A percentile compares a stretch with the other conserved stretches of the same genome.
phyloP scores from a whole-genome alignment of 2,888 invertebrate species.

The Drosophila antonietae region DNA sequence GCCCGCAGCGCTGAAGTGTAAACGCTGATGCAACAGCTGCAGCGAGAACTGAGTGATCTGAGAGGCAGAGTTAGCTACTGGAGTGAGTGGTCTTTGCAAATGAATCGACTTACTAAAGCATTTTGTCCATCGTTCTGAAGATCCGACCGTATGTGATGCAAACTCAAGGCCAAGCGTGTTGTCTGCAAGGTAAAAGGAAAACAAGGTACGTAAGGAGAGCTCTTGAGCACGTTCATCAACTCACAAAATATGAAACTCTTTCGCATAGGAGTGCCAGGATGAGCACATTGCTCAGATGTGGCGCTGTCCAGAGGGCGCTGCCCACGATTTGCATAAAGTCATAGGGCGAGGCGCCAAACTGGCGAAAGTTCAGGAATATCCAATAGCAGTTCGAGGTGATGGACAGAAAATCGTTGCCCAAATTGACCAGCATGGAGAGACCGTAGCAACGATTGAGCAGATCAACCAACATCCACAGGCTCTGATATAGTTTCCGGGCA shows the following conservation, averaged over 20 bases:
- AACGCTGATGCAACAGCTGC: conserved; percentile 85
- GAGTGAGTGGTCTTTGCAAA: neutral
- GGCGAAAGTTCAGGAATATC: conserved; percentile 81
- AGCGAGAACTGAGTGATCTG: conserved; percentile 85
- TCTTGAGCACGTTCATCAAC: conserved; percentile 35
- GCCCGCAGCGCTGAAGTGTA: conserved; percentile 85
- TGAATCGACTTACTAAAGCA: conserved; percentile 78
- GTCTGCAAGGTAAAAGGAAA: conserved; percentile 77
- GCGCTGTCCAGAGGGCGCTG: conserved; percentile 77
- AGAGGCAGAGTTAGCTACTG: neutral
- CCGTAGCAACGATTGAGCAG: conserved; percentile 80
- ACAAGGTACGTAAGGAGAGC: neutral
- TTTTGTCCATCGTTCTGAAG: conserved; percentile 83
- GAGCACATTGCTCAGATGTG: conserved; percentile 81
- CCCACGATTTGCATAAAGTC: conserved; percentile 72
- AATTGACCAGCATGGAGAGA: conserved; percentile 80
- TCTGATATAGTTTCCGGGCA: conserved; percentile 80
- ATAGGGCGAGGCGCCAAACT: conserved; percentile 57
- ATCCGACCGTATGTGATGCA: conserved; percentile 84
- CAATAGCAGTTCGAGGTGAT: conserved; percentile 83
- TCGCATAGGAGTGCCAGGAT: conserved; percentile 80
- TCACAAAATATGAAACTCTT: conserved; percentile 79
- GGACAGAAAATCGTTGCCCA: conserved; percentile 83
- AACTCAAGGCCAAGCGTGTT: conserved; percentile 82
- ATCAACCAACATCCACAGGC: conserved; percentile 76